Evolutionary conservation across 2,797 vertebrate genomes (phyloP), one percentile per base, ranked within the genome.

Genomic region (Centroberyx gerrardi): DNA sequence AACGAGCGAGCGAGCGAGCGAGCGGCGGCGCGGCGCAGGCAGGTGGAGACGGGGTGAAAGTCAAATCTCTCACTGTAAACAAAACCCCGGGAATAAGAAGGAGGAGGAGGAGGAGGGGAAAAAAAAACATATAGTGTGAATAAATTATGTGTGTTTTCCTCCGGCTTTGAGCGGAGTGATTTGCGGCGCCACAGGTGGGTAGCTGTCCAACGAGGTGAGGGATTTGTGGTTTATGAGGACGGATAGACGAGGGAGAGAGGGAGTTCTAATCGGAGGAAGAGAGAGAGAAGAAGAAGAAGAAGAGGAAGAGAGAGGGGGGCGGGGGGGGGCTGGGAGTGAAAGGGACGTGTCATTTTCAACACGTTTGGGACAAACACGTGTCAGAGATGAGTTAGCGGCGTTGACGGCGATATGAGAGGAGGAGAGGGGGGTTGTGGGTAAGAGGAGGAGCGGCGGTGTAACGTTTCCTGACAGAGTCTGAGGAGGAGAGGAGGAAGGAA

Each of bases 131-230:
- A 55, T 66, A 54, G 49, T 29, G 68, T 40, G 55, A 63, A 74
- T 48, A 55, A 75, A 61, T n/a, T 2, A 18, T 40, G 52, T 17
- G 75, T 51, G 79, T 87, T 70, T 73, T 68, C 22, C 58, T 61
- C 1, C 22, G 72, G 29, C 27, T 72, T 27, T 71, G 62, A 84
- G 33, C 33, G 33, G 33, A 33, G 51, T 13, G 62, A 56, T 33
- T 77, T 63, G 49, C 9, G 63, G 60, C 18, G 53, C 74, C 72
- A 79, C 80, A 85, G 86, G 78, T 85, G 80, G 63, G 78, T 72
- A 72, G 67, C 71, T 48, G 65, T 76, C 71, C 74, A 73, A 76
- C 60, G 42, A 79, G 76, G 76, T 44, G 63, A 58, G 80, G 73
- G 81, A 74, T 66, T 74, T 33, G 71, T 49, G 36, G 72, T 74